Evolutionary conservation across 2,888 invertebrate species (phyloP).

Genomic region (Drosophila fungiperda): DNA sequence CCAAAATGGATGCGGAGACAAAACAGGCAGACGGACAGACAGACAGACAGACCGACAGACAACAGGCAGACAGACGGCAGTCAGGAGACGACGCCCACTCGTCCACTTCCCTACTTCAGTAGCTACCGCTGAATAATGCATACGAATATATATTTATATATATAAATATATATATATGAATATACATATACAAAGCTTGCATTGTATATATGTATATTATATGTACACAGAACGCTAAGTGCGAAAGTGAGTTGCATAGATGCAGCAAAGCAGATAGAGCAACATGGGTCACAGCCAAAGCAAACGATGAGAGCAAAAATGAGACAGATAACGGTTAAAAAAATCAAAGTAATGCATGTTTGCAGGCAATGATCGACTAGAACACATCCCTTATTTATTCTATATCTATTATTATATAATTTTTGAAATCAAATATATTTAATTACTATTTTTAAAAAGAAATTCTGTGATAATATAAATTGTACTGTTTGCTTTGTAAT

Average conservation of each 20-base stretch:
- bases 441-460: neutral
- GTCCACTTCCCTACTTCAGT: conserved; percentile 34
- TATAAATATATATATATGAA: conserved; percentile 10
- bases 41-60: conserved; percentile 44
- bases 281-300: conserved; percentile 71
- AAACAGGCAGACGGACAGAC: conserved; percentile 42
- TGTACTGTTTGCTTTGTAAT: neutral
- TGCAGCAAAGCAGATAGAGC: conserved; percentile 75
- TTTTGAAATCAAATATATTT: neutral
- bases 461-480: neutral
- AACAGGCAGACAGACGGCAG: conserved; percentile 67
- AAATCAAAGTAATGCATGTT: conserved; percentile 11
- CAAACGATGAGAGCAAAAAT: conserved; percentile 24
- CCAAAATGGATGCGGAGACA: conserved; percentile 36
- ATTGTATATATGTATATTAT: conserved; percentile 9
- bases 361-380: neutral
- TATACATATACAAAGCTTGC: conserved; percentile 1
- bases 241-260: conserved; percentile 79
- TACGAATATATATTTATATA: conserved; percentile 43
- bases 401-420: no score
- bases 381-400: neutral
- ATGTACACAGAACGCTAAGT: conserved; percentile 53
- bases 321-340: conserved; percentile 12
- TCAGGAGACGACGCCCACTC: conserved; percentile 40
- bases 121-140: conserved; percentile 72